Evolutionary conservation across 2,113 vertebrate genomes (phyloP), one percentile per base, ranked within the genome.

Genomic region (Lynx canadensis): DNA sequence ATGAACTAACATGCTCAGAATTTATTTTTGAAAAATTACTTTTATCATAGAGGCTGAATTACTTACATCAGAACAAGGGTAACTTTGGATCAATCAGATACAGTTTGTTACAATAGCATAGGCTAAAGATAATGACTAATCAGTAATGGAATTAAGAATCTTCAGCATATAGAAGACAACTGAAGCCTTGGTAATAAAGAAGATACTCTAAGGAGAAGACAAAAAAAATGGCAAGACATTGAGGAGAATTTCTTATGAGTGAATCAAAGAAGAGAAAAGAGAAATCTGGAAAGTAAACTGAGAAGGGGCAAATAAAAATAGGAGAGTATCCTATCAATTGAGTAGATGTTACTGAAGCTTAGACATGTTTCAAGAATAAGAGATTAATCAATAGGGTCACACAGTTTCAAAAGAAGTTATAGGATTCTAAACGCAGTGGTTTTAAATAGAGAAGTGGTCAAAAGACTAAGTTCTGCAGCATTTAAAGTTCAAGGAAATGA

Each of bases 1-100:
- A 78, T 76, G 15, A 45, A 81, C 41, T 82, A 45, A 85, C 4
- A 78, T 45, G 15, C 2, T 94, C 57, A 82, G 27, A 76, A 66
- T 83, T 94, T 85, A 71, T 65, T 86, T 92, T 86, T 82, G 65
- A 74, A 94, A 74, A 90, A 29, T 73, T 9, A 23, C 10, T 92
- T 89, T 95, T 65, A 73, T 79, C 19, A 36, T 7, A 89, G 21
- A 21, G 71, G 1, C 65, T 84, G 25, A 76, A 65, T 63, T 93
- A 33, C 29, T 96, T 69, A 1, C 23, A 86, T 93, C 18, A 84
- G 27, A 92, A 31, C 13, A 93, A 79, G 96, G 74, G 16, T 84
- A n/a, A 92, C 93, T 85, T 57, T 84, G 36, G 15, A 11, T 82
- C 33, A 68, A 73, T 69, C 6, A 23, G 48, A 33, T 66, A 38